Conservation (phyloP, 1,140 invertebrate genomes). For the Brachionus sp. region DNA sequence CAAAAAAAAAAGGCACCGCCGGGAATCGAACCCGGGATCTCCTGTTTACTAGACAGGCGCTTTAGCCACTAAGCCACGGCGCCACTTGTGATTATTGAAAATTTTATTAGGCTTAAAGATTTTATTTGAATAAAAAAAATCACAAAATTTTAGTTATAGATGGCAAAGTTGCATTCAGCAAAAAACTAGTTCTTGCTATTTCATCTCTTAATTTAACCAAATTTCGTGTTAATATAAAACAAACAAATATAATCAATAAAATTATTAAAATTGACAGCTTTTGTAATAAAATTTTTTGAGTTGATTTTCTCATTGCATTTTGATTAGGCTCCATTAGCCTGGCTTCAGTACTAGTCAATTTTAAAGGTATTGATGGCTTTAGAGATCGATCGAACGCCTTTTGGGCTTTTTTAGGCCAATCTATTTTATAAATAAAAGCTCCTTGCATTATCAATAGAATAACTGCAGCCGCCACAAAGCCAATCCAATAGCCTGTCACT, state of each 20-base stretch:
- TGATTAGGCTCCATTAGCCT: background rate
- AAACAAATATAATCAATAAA: background rate
- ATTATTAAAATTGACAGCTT: background rate
- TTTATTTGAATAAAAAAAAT: background rate
- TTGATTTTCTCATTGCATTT: background rate
- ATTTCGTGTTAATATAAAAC: background rate
- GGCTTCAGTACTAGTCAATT: background rate
- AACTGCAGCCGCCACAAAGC: background rate
- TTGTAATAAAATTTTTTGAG: background rate
- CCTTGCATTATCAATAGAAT: background rate
- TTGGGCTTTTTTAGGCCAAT: background rate
- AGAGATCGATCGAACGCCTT: background rate
- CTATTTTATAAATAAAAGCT: background rate
- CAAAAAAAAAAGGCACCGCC: background rate
- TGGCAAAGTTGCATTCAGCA: background rate
- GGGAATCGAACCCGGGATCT: background rate
- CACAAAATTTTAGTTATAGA: background rate
- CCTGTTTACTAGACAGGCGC: background rate
- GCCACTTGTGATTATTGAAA: background rate
- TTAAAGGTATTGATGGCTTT: background rate
- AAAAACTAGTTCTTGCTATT: background rate
- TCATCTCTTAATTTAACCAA: background rate
- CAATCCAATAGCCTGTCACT: slow-evolving; percentile 29
- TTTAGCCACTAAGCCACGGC: background rate
- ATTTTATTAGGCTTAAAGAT: background rate